Evolutionary conservation across 1,140 invertebrate species (phyloP).

Genomic region (Drosophila nigrodunni): DNA sequence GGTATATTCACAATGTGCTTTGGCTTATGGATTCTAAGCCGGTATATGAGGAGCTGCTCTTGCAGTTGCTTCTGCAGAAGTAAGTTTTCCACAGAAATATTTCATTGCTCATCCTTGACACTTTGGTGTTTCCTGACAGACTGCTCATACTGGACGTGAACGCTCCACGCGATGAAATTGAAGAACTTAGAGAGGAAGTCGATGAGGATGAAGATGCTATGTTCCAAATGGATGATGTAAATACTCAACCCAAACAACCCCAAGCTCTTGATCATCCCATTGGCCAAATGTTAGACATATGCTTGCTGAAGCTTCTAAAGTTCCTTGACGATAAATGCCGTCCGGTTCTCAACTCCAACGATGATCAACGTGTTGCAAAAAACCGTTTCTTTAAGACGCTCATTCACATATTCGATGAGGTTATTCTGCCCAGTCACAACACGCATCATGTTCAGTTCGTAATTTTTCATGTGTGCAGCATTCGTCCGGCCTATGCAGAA

Average conservation of each 20-base stretch:
- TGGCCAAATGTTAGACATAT: constrained; percentile 88
- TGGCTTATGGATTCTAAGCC: constrained; percentile 88
- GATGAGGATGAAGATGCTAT: constrained; percentile 76
- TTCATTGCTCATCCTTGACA: neutral
- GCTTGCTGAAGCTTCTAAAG: constrained; percentile 87
- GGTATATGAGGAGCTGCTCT: constrained; percentile 86
- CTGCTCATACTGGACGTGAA: constrained; percentile 89
- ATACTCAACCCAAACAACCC: constrained; percentile 8
- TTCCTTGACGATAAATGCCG: constrained; percentile 85
- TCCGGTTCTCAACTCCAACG: constrained; percentile 28
- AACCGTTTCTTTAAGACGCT: constrained; percentile 79
- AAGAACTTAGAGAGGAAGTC: constrained; percentile 83
- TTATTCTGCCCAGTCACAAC: constrained; percentile 90
- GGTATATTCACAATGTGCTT: constrained; percentile 89
- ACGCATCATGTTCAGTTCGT: constrained; percentile 92
- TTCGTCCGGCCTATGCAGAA: constrained; percentile 88
- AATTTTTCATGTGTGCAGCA: constrained; percentile 91
- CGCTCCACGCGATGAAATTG: constrained; percentile 86
- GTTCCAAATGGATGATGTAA: constrained; percentile 85
- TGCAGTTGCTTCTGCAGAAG: constrained; percentile 89
- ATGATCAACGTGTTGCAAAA: constrained; percentile 43
- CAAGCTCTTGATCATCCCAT: constrained; percentile 78
- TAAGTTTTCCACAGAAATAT: constrained; percentile 70
- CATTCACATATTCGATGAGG: constrained; percentile 89
- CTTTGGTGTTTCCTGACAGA: constrained; percentile 76